Conservation (phyloP, 2,888 invertebrate genomes). For the Noctua janthina region DNA sequence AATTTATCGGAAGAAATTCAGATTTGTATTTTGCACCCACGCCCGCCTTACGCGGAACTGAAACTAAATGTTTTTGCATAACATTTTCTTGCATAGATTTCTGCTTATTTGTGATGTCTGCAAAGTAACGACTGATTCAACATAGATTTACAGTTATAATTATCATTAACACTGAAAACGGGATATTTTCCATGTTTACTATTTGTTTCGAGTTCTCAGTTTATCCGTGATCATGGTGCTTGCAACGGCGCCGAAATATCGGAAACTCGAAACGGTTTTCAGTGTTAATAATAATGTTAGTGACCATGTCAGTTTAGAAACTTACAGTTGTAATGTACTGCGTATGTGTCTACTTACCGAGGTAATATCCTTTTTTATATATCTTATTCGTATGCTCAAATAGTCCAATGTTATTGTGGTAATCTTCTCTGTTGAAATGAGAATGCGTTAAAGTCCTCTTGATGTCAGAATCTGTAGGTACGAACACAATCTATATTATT, state of each 20-base stretch:
- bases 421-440: conserved; percentile 77
- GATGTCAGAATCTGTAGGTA: conserved; percentile 70
- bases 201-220: too few species aligned
- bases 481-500: neutral
- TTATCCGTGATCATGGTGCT: too few species aligned
- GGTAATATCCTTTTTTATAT: conserved; percentile 46
- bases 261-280: too few species aligned
- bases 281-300: too few species aligned
- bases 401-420: conserved; percentile 80
- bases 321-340: neutral
- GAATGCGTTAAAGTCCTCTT: conserved; percentile 77
- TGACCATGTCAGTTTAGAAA: too few species aligned
- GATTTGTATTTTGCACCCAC: neutral
- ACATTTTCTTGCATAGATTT: neutral
- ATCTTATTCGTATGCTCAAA: conserved; percentile 73
- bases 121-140: neutral
- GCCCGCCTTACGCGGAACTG: neutral
- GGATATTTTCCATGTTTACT: too few species aligned
- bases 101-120: neutral
- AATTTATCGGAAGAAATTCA: neutral
- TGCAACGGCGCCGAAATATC: too few species aligned
- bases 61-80: neutral
- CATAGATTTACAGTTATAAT: neutral
- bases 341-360: conserved; percentile 52
- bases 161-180: too few species aligned